Evolutionary conservation across 2,797 vertebrate genomes (phyloP), one percentile per base, ranked within the genome.

Genomic region (Acrossocheilus fasciatus): DNA sequence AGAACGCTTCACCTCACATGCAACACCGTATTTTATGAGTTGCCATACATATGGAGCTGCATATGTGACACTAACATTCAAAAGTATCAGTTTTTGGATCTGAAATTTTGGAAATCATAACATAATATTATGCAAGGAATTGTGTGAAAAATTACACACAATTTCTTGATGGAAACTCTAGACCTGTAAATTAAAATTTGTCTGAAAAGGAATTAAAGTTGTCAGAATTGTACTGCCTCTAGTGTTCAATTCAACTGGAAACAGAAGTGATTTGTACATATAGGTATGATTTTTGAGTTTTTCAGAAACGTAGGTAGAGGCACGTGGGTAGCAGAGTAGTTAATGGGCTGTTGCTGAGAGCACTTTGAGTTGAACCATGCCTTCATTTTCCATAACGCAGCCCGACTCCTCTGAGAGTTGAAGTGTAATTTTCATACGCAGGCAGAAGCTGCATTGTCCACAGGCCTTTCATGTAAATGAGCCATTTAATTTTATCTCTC

Each of bases 381-480:
- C 20, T 47, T 64, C 11, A 62, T 74, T 73, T 83, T 64, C 20
- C 41, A 74, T 64, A 74, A 59, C 12, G 8, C 11, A 57, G n/a
- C n/a, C n/a, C 7, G 14, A 15, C 11, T 62, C 77, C 23, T 64
- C 43, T 70, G 20, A 77, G 41, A 72, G 64, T 18, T 20, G 36
- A 79, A 75, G 66, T 69, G 47, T 26, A 36, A 81, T 81, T 83
- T 86, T 81, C 82, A 83, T 81, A 70, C 10, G 26, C 81, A 81
- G 57, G 54, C 80, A 80, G 64, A 76, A 52, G 73, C 41, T 59
- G 54, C 30, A 84, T 34, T 73, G 64, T 78, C 52, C 86, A 59
- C 23, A 30, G 43, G 66, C 15, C 74, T 79, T 80, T 57, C 64
- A 87, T 73, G 86, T 81, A 78, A 87, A 81, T 79, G 50, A 89